phyloP scores from a whole-genome alignment of 2,888 invertebrate genomes.

The Leptothorax acervorum region DNA sequence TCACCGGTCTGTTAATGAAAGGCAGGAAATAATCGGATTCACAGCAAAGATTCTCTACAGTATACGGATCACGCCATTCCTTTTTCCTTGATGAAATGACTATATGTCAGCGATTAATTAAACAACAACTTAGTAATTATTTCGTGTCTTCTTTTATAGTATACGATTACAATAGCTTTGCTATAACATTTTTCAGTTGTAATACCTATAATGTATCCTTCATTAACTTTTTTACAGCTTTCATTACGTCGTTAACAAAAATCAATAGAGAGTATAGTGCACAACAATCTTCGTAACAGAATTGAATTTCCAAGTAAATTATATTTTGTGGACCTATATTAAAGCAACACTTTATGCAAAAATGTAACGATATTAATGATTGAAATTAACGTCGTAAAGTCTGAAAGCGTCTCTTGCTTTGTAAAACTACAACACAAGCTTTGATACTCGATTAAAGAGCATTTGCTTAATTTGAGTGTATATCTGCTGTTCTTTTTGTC shows the following conservation, averaged over 20 bases:
- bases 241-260: slow-evolving; percentile 5
- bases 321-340: slow-evolving; percentile 6
- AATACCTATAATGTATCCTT: background rate
- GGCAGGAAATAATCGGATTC: background rate
- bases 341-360: background rate
- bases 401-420: background rate
- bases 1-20: slow-evolving; percentile 7
- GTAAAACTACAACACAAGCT: slow-evolving; percentile 29
- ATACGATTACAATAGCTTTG: too few relatives aligned
- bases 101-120: background rate
- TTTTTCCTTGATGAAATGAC: background rate
- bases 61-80: background rate
- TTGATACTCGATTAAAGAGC: slow-evolving; percentile 42
- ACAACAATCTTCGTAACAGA: background rate
- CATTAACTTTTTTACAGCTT: background rate
- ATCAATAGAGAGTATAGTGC: background rate
- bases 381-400: slow-evolving; percentile 17
- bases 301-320: slow-evolving; percentile 32
- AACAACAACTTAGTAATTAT: background rate
- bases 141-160: background rate
- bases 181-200: background rate
- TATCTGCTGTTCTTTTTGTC: slow-evolving; percentile 54
- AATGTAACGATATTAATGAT: slow-evolving; percentile 11
- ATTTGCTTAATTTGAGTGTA: slow-evolving; percentile 72
- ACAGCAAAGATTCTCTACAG: background rate